Conservation (phyloP, 2,888 invertebrate species). For the Chorisops tibialis region DNA sequence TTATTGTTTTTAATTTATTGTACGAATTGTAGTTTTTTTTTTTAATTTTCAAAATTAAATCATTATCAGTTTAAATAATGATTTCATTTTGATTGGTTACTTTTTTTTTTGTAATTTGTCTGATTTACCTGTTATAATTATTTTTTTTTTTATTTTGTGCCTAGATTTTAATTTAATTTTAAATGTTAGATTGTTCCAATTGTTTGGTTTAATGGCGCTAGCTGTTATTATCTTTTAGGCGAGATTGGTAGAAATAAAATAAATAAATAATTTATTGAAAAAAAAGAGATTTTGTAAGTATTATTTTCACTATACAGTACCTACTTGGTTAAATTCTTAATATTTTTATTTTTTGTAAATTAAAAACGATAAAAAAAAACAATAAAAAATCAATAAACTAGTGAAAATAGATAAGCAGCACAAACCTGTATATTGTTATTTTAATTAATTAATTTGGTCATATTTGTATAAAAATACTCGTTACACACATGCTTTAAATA, state of each 20-base stretch:
- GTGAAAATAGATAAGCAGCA: slow-evolving; percentile 21
- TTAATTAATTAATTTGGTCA: background rate
- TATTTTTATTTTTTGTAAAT: background rate
- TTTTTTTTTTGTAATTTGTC: too few species aligned
- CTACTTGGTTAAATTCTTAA: background rate
- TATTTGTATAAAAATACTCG: background rate
- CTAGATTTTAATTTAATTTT: too few species aligned
- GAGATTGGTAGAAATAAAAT: background rate
- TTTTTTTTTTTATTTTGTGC: too few species aligned
- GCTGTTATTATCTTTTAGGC: too few species aligned
- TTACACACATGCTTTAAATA: slow-evolving; percentile 20
- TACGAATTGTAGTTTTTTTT: background rate
- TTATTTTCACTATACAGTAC: background rate
- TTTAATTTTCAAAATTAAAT: background rate
- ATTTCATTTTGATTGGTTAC: too few species aligned
- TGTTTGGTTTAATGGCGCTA: too few species aligned
- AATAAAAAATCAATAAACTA: background rate
- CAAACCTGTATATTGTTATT: slow-evolving; percentile 18
- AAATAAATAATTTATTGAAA: background rate
- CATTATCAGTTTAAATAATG: too few species aligned
- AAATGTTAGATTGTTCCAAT: too few species aligned
- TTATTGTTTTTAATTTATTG: background rate
- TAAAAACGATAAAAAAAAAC: background rate
- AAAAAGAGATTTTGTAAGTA: background rate
- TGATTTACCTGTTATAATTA: too few species aligned